phyloP scores from a whole-genome alignment of 2,113 vertebrate genomes.

The Pagrus major region DNA sequence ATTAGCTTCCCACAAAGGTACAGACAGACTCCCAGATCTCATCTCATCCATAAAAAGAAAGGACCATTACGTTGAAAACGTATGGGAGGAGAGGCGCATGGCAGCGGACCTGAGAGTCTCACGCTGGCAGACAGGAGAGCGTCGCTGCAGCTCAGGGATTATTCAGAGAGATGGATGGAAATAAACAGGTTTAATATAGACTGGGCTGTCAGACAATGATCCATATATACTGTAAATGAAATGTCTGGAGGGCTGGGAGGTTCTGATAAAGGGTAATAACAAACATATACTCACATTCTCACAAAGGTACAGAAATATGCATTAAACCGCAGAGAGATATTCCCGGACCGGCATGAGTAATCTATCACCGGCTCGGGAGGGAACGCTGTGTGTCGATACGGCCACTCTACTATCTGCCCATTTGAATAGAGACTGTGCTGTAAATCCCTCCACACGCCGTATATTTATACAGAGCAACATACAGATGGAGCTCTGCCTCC shows the following conservation, averaged over 20 bases:
- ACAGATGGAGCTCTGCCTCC: not conserved
- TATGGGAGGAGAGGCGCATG: not conserved
- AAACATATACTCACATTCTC: constrained; percentile 15
- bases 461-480: not conserved
- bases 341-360: constrained; percentile 32
- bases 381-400: constrained; percentile 26
- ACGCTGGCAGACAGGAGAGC: not conserved
- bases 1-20: constrained; percentile 51
- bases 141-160: constrained; percentile 42
- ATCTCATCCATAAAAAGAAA: constrained; percentile 47
- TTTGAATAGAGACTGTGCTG: constrained; percentile 24
- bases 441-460: not conserved
- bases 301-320: constrained; percentile 12
- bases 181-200: constrained; percentile 60
- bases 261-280: constrained; percentile 59
- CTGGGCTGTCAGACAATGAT: constrained; percentile 56
- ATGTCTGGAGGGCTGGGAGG: constrained; percentile 47
- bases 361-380: constrained; percentile 42
- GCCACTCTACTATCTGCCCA: constrained; percentile 21
- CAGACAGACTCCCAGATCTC: constrained; percentile 36
- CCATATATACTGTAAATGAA: constrained; percentile 61
- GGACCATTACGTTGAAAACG: constrained; percentile 23
- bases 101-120: not conserved
- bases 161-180: constrained; percentile 41
- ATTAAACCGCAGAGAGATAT: constrained; percentile 23